phyloP scores from a whole-genome alignment of 2,797 vertebrate species.

The Manis crassicaudata region DNA sequence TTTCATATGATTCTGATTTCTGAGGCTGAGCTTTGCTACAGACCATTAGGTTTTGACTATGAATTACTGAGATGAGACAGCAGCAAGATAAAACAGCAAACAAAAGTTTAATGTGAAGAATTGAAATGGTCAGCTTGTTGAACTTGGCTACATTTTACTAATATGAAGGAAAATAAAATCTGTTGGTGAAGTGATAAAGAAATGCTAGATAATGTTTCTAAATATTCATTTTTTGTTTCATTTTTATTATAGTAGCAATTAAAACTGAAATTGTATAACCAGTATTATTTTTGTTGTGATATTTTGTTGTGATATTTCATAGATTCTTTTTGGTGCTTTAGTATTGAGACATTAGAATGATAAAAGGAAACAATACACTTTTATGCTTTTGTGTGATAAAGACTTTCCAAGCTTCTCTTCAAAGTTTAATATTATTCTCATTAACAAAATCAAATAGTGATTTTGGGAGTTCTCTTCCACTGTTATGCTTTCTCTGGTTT shows the following conservation, averaged over 20 bases:
- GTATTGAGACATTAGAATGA: neutral
- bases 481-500: neutral
- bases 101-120: neutral
- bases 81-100: neutral
- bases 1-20: slow-evolving; percentile 1
- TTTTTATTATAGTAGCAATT: slow-evolving; percentile 40
- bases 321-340: neutral
- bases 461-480: neutral
- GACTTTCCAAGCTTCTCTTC: neutral
- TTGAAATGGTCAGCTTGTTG: neutral
- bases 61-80: slow-evolving; percentile 27
- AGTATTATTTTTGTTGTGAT: neutral
- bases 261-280: slow-evolving; percentile 42
- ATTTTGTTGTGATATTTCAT: neutral
- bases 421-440: slow-evolving; percentile 27
- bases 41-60: slow-evolving; percentile 54
- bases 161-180: slow-evolving; percentile 30
- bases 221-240: neutral
- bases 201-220: neutral
- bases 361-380: slow-evolving; percentile 18
- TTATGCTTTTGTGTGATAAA: slow-evolving; percentile 31
- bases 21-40: slow-evolving; percentile 36
- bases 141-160: neutral
- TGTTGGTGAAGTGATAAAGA: neutral
- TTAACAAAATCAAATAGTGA: slow-evolving; percentile 57